Conservation (phyloP, 2,888 invertebrate species). For the Watsonalla binaria region DNA sequence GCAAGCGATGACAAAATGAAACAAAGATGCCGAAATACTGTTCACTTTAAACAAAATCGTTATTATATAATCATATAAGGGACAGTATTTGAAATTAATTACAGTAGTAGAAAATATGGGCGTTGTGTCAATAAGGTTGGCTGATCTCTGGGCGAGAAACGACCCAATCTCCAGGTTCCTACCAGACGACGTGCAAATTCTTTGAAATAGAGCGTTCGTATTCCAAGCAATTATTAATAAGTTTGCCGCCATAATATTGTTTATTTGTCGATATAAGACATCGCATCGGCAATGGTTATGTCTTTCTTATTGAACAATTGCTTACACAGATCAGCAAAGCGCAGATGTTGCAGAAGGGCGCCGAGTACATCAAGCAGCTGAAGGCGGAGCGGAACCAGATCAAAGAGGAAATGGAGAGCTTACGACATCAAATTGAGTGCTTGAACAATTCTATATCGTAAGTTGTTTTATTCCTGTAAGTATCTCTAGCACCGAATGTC, state of each 20-base stretch:
- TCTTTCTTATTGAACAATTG: constrained; percentile 8
- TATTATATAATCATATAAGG: too few relatives aligned
- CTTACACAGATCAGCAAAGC: constrained; percentile 90
- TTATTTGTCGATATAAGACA: neutral
- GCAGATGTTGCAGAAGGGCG: constrained; percentile 97
- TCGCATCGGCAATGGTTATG: neutral
- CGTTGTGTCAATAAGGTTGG: too few relatives aligned
- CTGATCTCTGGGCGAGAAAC: too few relatives aligned
- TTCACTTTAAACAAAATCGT: too few relatives aligned
- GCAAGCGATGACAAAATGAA: too few relatives aligned
- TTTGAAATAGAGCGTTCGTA: too few relatives aligned
- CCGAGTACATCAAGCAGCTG: constrained; percentile 95
- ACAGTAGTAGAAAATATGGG: too few relatives aligned
- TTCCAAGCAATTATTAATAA: too few relatives aligned
- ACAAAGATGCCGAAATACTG: too few relatives aligned
- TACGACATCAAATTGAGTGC: constrained; percentile 93
- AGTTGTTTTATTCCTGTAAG: constrained; percentile 26
- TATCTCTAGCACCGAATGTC: neutral
- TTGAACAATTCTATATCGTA: constrained; percentile 95
- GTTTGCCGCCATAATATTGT: neutral
- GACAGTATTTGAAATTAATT: too few relatives aligned
- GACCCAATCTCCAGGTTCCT: too few relatives aligned
- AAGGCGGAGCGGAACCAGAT: constrained; percentile 90
- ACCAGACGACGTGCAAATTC: too few relatives aligned
- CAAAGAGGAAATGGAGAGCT: constrained; percentile 92